Evolutionary conservation across 2,113 vertebrate species (phyloP).

Genomic region (Menidia beryllina): DNA sequence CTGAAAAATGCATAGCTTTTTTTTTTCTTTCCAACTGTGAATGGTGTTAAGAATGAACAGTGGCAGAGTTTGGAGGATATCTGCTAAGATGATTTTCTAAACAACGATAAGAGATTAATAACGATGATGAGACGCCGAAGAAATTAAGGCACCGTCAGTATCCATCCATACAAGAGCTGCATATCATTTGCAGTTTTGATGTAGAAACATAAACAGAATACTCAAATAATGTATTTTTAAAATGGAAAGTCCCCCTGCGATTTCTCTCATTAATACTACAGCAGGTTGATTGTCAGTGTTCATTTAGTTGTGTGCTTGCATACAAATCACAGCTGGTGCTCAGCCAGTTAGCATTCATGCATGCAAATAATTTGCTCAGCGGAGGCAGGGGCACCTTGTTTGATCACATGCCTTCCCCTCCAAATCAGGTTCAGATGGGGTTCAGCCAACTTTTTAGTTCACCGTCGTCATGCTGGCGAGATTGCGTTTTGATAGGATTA

Average conservation of each 20-base stretch:
- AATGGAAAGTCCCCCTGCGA: neutral
- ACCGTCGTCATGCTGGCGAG: neutral
- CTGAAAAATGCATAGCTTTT: neutral
- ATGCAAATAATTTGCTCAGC: constrained; percentile 42
- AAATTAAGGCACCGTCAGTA: neutral
- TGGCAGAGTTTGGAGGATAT: neutral
- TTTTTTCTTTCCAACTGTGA: neutral
- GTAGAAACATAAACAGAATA: neutral
- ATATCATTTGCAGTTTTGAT: neutral
- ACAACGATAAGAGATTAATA: neutral
- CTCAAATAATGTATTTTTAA: neutral
- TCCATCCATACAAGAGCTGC: neutral
- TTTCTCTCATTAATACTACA: constrained; percentile 20
- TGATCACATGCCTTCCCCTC: constrained; percentile 12
- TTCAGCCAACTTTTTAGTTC: constrained; percentile 36
- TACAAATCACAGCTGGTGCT: constrained; percentile 37
- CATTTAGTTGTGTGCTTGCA: constrained; percentile 1
- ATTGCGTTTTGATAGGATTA: constrained; percentile 20
- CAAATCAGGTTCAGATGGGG: constrained; percentile 43
- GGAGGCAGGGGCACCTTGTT: constrained; percentile 25
- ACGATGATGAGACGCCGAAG: neutral
- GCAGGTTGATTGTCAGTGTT: constrained; percentile 13
- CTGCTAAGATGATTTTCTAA: neutral
- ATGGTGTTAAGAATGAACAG: neutral
- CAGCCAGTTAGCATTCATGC: constrained; percentile 20